These are phyloP conservation scores for Galerucella nymphaeae DNA, from an alignment of 2,888 invertebrate genomes.

Conservation along the genomic window DNA sequence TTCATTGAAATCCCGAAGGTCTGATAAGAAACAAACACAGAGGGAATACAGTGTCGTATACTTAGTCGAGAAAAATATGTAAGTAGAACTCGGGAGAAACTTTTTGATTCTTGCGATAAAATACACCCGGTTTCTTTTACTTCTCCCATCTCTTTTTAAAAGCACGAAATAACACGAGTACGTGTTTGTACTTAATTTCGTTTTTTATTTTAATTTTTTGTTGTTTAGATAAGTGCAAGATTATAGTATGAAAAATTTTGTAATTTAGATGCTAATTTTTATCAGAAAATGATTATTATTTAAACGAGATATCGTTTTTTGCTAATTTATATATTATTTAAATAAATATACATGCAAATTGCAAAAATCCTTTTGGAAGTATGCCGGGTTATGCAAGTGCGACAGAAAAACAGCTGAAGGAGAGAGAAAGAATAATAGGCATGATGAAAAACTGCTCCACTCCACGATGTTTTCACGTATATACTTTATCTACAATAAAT, in stretches of 20 bases:
- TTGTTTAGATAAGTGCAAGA: constrained; percentile 37
- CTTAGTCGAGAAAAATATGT: constrained; percentile 46
- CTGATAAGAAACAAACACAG: constrained; percentile 47
- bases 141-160: constrained; percentile 34
- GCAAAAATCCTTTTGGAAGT: too few relatives aligned
- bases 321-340: too few relatives aligned
- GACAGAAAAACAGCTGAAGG: too few relatives aligned
- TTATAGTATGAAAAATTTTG: constrained; percentile 43
- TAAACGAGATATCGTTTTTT: too few relatives aligned
- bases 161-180: constrained; percentile 44
- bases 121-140: constrained; percentile 42
- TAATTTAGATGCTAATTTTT: constrained; percentile 44
- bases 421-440: too few relatives aligned
- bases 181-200: constrained; percentile 44
- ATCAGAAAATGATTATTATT: constrained; percentile 33
- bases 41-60: constrained; percentile 45
- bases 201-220: constrained; percentile 31
- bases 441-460: too few relatives aligned
- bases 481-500: too few relatives aligned
- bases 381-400: too few relatives aligned
- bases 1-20: constrained; percentile 46
- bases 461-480: too few relatives aligned
- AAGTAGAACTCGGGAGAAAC: constrained; percentile 42
- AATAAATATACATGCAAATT: too few relatives aligned
- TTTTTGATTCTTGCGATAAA: constrained; percentile 50